A percentile compares a stretch with the other conserved stretches of the same genome.
phyloP scores from a whole-genome alignment of 2,113 vertebrate genomes.

The Rhagologus leucostigma region DNA sequence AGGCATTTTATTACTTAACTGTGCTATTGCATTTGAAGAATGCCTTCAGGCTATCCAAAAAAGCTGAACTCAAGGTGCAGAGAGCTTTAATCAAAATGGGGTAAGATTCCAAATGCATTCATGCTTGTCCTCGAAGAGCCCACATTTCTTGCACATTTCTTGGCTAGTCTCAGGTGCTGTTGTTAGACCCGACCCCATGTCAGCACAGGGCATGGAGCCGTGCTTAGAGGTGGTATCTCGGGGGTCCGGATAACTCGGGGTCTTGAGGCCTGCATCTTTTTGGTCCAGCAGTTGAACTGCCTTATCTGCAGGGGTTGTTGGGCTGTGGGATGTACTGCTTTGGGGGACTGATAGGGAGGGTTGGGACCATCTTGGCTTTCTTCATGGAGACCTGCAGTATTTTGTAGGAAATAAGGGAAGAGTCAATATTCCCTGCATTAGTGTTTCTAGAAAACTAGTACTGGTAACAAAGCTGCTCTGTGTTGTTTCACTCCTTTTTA shows the following conservation, averaged over 20 bases:
- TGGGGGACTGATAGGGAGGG: background rate
- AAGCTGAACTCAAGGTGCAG: background rate
- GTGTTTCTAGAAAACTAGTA: background rate
- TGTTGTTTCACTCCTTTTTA: background rate
- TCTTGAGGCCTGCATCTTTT: background rate
- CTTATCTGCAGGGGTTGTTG: background rate
- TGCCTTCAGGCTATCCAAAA: background rate
- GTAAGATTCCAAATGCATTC: background rate
- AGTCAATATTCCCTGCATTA: background rate
- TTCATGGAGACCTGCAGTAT: background rate
- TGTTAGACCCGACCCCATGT: background rate
- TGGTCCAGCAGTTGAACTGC: background rate
- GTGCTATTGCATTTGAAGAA: background rate
- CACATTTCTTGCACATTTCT: background rate
- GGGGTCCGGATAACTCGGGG: background rate
- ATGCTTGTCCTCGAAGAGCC: background rate
- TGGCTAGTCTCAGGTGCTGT: background rate
- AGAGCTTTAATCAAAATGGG: background rate
- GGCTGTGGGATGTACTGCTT: background rate
- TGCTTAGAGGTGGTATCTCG: background rate
- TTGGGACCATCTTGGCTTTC: background rate
- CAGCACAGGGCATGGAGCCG: fast-evolving
- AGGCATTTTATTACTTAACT: background rate
- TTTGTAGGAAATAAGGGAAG: background rate
- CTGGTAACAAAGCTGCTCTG: background rate